Conservation (phyloP, 2,888 invertebrate species). For the Orchestes rusci region DNA sequence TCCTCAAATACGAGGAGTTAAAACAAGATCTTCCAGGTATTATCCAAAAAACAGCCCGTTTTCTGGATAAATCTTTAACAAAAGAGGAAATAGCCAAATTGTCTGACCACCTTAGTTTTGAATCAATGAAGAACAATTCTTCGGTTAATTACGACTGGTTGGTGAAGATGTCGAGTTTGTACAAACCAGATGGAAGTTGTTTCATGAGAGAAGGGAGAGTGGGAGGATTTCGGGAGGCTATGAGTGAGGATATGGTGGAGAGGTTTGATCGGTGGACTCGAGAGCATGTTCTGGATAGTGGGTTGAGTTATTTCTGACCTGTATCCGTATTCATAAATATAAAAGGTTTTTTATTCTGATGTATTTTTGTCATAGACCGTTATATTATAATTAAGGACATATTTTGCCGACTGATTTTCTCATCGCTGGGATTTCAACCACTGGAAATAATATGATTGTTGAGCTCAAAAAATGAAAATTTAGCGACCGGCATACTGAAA, state of each 20-base stretch:
- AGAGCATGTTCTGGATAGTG: constrained; percentile 53
- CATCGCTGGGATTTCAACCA: too few relatives aligned
- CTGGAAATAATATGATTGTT: too few relatives aligned
- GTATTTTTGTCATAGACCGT: too few relatives aligned
- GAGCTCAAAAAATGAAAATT: too few relatives aligned
- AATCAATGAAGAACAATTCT: constrained; percentile 51
- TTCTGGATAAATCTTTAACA: constrained; percentile 31
- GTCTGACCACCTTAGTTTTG: constrained; percentile 34
- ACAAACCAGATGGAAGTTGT: constrained; percentile 37
- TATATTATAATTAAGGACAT: too few relatives aligned
- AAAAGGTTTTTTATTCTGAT: too few relatives aligned
- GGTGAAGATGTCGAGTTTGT: constrained; percentile 21
- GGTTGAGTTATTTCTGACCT: constrained; percentile 28
- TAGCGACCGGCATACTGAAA: too few relatives aligned
- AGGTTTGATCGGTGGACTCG: constrained; percentile 68
- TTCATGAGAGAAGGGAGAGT: constrained; percentile 48
- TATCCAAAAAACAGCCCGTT: constrained; percentile 31
- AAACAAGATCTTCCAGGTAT: constrained; percentile 30
- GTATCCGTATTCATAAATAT: too few relatives aligned
- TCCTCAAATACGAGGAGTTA: constrained; percentile 38
- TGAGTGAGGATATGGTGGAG: constrained; percentile 63
- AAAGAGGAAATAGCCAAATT: constrained; percentile 30
- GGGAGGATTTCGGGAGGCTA: constrained; percentile 45
- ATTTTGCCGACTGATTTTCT: too few relatives aligned
- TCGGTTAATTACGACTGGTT: constrained; percentile 49